A percentile compares a stretch with the other conserved stretches of the same genome.
phyloP scores from a whole-genome alignment of 2,888 invertebrate genomes.

The Drosophila prostipennis region DNA sequence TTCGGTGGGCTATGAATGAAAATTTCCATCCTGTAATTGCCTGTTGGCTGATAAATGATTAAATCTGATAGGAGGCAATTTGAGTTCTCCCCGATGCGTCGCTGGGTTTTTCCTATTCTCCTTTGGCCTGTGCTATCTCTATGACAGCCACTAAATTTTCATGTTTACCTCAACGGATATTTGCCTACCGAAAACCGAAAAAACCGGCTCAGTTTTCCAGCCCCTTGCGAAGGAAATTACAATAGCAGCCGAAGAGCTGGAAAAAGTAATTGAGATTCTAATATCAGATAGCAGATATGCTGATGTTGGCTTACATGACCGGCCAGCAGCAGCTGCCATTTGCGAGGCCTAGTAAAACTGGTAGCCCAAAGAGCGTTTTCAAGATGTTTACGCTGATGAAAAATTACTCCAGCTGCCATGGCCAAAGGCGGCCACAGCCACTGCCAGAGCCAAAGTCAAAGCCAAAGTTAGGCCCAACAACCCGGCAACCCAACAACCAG shows the following conservation, averaged over 20 bases:
- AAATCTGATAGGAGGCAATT: slow-evolving; percentile 33
- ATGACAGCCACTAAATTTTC: slow-evolving; percentile 45
- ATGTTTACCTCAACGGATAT: slow-evolving; percentile 46
- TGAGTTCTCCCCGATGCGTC: background rate
- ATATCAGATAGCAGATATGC: slow-evolving; percentile 75
- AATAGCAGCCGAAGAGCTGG: slow-evolving; percentile 61
- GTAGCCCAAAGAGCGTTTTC: slow-evolving; percentile 65
- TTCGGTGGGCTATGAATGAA: slow-evolving; percentile 8
- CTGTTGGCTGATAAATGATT: slow-evolving; percentile 44
- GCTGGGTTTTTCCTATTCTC: background rate
- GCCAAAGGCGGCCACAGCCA: slow-evolving; percentile 62
- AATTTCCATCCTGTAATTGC: slow-evolving; percentile 31
- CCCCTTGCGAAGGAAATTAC: slow-evolving; percentile 47
- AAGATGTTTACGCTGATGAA: slow-evolving; percentile 72
- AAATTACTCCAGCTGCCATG: slow-evolving; percentile 74
- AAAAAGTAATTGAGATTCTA: slow-evolving; percentile 80
- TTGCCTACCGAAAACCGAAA: slow-evolving; percentile 64
- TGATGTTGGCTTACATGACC: slow-evolving; percentile 52
- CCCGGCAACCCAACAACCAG: slow-evolving; percentile 1
- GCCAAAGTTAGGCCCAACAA: slow-evolving; percentile 12
- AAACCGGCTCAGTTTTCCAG: slow-evolving; percentile 50
- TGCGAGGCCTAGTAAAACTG: slow-evolving; percentile 56
- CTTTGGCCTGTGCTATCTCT: slow-evolving; percentile 16
- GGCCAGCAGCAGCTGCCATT: slow-evolving; percentile 24
- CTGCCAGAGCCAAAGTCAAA: slow-evolving; percentile 12